phyloP scores from a whole-genome alignment of 1,140 invertebrate genomes.

The Zophobas morio region DNA sequence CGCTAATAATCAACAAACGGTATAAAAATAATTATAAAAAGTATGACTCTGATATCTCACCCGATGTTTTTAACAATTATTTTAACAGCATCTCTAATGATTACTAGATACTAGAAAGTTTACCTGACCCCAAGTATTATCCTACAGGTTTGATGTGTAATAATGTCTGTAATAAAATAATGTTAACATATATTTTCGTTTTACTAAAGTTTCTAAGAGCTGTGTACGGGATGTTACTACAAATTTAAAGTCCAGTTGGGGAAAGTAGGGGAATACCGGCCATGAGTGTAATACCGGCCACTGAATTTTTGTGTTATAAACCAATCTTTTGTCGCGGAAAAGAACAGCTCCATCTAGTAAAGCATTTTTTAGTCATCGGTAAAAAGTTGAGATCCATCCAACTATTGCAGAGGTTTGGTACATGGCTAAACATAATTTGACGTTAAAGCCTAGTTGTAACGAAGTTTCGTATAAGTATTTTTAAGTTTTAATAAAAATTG shows the following conservation, averaged over 20 bases:
- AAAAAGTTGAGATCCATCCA: background rate
- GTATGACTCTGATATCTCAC: too few species aligned
- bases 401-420: background rate
- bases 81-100: too few species aligned
- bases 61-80: too few species aligned
- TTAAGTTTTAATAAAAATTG: background rate
- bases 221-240: too few species aligned
- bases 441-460: background rate
- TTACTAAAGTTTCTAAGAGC: too few species aligned
- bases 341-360: background rate
- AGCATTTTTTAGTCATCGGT: background rate
- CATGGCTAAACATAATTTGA: background rate
- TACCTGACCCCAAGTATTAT: too few species aligned
- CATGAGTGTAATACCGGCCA: background rate
- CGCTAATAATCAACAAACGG: too few species aligned
- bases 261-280: background rate
- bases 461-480: background rate
- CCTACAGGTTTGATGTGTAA: too few species aligned
- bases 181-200: too few species aligned
- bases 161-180: too few species aligned
- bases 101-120: too few species aligned
- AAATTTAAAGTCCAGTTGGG: background rate
- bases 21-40: too few species aligned
- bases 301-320: background rate
- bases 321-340: background rate